Evolutionary conservation across 35 echinoderm and acorn worm species (phyloP), one percentile per base, ranked within the genome.

Genomic region (Anneissia japonica): DNA sequence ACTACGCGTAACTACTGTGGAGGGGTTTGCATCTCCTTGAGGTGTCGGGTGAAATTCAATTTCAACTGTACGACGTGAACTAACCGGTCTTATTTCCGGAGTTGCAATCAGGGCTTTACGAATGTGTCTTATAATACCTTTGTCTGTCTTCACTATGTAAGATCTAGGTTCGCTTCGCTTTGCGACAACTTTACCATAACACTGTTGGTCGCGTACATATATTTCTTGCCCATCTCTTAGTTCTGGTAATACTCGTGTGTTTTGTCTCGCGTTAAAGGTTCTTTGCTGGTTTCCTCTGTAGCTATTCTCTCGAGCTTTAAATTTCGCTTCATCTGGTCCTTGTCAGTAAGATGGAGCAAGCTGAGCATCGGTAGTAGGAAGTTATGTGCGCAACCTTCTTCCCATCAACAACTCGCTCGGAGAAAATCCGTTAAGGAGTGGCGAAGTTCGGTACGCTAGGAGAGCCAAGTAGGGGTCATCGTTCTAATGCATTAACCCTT

Each of bases 361-460:
- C 31, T 80, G 89, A 30, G 74, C 74, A 0, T 72, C 74, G 4
- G 32, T 81, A 32, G 55, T 45, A 11, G 86, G 89, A 16, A 95
- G 39, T 29, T 31, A 38, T 16, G 86, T 95, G 56, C 89, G 31
- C 4, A 86, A 35, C 30, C 89, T 72, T 34, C 80, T 82, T 6
- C 39, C 39, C 36, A 82, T 40, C 80, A 82, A 31, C 0, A 82
- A 28, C 30, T 39, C 80, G 30, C 72, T 77, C 77, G 72, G 32
- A 26, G 84, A 86, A 23, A 37, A 30, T 21, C 80, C 72, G 64
- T 86, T 91, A 0, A 21, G 84, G 10, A 94, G 79, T 19, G 86
- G 89, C 10, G 93, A 85, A 4, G 85, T 77, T 32, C 90, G 37
- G 73, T 95, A 95, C 10, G 92, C 81, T 56, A 92, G 39, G 3